These are phyloP conservation scores for Sebastolobus altivelis DNA, from an alignment of 2,797 vertebrate genomes.

Conservation along the genomic window DNA sequence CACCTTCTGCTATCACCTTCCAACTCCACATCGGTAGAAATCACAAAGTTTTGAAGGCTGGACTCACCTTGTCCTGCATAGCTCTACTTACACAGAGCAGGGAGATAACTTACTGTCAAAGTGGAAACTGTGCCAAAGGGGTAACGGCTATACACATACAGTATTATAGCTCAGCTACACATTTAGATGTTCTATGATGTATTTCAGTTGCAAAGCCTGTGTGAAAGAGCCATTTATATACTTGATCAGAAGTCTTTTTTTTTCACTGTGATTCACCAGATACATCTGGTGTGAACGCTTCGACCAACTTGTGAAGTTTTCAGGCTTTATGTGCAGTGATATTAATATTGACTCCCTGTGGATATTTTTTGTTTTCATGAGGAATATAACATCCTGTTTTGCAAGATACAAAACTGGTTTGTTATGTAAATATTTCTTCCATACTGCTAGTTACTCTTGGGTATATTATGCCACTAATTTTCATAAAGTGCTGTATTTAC, in stretches of 20 bases:
- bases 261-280: conserved; percentile 1
- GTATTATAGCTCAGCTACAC: conserved; percentile 12
- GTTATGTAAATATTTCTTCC: conserved; percentile 44
- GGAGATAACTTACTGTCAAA: conserved; percentile 53
- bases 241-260: conserved; percentile 24
- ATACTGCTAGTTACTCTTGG: conserved; percentile 24
- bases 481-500: not conserved
- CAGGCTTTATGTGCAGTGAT: conserved; percentile 40
- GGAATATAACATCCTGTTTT: conserved; percentile 36
- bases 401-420: conserved; percentile 35
- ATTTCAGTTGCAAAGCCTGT: conserved; percentile 27
- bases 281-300: conserved; percentile 10
- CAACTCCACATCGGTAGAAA: conserved; percentile 70
- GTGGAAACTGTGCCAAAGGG: conserved; percentile 70
- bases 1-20: conserved; percentile 78
- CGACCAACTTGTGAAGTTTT: conserved; percentile 12
- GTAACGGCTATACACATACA: conserved; percentile 16
- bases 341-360: conserved; percentile 29
- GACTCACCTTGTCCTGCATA: conserved; percentile 84
- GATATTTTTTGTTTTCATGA: conserved; percentile 39
- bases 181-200: conserved; percentile 42
- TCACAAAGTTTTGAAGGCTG: conserved; percentile 82
- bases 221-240: not conserved
- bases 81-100: conserved; percentile 56
- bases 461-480: conserved; percentile 10